Conservation (phyloP, 2,113 vertebrate genomes). For the Aldabrachelys gigantea region DNA sequence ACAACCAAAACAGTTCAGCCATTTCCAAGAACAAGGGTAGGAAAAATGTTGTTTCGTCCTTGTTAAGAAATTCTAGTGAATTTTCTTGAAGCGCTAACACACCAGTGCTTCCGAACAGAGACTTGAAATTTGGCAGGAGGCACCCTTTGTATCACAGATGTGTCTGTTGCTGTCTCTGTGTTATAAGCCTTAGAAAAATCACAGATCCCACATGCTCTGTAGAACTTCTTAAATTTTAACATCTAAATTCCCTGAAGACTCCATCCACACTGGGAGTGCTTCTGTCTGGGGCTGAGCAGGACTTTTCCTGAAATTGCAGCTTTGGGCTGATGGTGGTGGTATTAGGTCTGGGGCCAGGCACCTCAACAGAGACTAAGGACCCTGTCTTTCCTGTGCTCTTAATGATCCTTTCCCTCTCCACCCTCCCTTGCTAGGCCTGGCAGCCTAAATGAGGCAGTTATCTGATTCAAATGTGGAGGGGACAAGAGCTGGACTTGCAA, state of each 20-base stretch:
- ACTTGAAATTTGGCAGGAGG: background rate
- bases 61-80: background rate
- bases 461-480: background rate
- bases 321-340: background rate
- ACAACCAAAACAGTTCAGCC: background rate
- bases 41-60: background rate
- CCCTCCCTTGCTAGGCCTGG: constrained; percentile 22
- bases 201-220: background rate
- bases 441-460: constrained; percentile 27
- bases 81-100: background rate
- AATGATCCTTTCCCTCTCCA: constrained; percentile 63
- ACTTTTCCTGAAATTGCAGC: background rate
- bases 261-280: fast-evolving
- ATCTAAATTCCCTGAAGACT: background rate
- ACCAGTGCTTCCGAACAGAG: background rate
- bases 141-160: background rate
- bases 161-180: background rate
- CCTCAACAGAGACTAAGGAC: background rate
- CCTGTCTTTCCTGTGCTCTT: constrained; percentile 58
- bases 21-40: background rate
- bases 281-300: background rate
- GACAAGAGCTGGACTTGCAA: background rate
- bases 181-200: background rate
- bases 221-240: background rate
- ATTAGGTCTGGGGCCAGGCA: background rate